Conservation (phyloP, 2,113 vertebrate genomes). For the Notarius lentiginosus region DNA sequence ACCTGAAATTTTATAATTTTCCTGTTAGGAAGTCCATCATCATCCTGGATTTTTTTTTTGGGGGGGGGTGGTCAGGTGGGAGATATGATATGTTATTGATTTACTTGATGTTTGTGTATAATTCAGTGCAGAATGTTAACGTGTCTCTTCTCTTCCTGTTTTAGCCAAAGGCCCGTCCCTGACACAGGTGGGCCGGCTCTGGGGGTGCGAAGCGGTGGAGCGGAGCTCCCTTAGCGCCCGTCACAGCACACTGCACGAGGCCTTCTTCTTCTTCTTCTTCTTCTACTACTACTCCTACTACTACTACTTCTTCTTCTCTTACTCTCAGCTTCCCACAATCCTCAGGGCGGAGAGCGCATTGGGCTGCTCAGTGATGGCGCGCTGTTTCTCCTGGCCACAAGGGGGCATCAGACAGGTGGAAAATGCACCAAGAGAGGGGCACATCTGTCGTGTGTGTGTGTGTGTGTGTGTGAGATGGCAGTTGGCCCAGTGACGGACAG, state of each 20-base stretch:
- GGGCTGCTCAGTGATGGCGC: conserved; percentile 80
- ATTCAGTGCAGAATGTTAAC: background rate
- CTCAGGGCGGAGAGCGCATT: conserved; percentile 88
- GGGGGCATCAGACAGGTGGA: conserved; percentile 68
- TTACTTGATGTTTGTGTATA: background rate
- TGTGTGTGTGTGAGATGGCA: conserved; percentile 33
- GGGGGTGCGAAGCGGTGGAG: conserved; percentile 72
- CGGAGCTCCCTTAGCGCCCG: conserved; percentile 76
- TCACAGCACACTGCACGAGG: conserved; percentile 87
- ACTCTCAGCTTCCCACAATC: conserved; percentile 90
- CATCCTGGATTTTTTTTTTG: too few species aligned
- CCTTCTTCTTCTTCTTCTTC: conserved; percentile 75
- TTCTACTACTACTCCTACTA: conserved; percentile 69
- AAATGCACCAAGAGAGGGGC: conserved; percentile 64
- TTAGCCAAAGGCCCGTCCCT: conserved; percentile 97
- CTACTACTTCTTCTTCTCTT: conserved; percentile 69
- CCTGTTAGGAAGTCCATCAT: too few species aligned
- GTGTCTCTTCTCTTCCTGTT: conserved; percentile 30
- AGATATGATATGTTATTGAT: background rate
- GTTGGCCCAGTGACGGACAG: conserved; percentile 31
- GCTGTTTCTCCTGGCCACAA: conserved; percentile 82
- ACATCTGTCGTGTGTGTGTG: background rate
- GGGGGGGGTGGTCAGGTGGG: too few species aligned
- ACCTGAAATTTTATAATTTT: too few species aligned
- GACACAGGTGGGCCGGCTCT: conserved; percentile 79